phyloP scores from a whole-genome alignment of 2,113 vertebrate species.

The Lasiurus cinereus region DNA sequence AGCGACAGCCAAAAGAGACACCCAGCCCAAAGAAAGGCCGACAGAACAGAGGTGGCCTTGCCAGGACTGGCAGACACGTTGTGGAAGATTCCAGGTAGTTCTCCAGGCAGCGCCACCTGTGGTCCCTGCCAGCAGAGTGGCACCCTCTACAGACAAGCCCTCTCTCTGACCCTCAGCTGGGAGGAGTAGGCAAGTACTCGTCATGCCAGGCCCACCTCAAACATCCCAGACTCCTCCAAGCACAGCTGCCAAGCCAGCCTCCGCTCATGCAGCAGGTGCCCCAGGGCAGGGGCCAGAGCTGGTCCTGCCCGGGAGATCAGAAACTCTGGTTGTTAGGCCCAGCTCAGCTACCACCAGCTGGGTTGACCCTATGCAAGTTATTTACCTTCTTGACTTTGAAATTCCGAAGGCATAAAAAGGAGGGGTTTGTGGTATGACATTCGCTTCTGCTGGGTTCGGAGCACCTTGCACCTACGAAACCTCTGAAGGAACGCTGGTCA shows the following conservation, averaged over 20 bases:
- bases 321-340: neutral
- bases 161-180: neutral
- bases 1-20: neutral
- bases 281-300: neutral
- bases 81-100: neutral
- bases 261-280: neutral
- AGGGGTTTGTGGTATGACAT: neutral
- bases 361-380: neutral
- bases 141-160: neutral
- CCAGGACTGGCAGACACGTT: neutral
- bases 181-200: neutral
- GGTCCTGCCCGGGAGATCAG: neutral
- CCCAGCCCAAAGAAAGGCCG: neutral
- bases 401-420: neutral
- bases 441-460: constrained; percentile 7
- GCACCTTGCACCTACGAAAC: neutral
- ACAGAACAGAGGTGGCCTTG: neutral
- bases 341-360: neutral
- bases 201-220: neutral
- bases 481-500: neutral
- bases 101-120: neutral
- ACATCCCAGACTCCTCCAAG: neutral
- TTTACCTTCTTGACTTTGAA: neutral
- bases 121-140: neutral
- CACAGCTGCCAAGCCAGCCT: neutral